These are phyloP conservation scores for Eunapius fragilis DNA, from an alignment of 37 sponge, comb jelly and placozoan genomes.

Conservation along the genomic window DNA sequence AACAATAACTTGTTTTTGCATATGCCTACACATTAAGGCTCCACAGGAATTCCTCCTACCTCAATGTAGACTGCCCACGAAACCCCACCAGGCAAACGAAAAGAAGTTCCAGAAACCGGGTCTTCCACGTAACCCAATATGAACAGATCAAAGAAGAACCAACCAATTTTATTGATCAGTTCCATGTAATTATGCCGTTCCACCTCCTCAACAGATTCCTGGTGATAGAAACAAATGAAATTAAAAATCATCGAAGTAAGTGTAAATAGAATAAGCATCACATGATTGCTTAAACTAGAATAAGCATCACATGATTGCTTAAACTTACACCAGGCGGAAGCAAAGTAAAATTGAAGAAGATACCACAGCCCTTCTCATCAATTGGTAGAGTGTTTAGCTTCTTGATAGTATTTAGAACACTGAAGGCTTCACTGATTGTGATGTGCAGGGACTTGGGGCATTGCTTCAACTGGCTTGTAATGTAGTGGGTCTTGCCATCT, in stretches of 20 bases:
- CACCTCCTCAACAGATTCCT: constrained; percentile 55
- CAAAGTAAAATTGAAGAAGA: constrained; percentile 93
- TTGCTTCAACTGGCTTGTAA: constrained; percentile 58
- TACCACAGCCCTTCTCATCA: constrained; percentile 32
- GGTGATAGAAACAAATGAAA: no score
- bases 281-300: background rate
- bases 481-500: constrained; percentile 94
- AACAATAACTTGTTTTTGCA: background rate
- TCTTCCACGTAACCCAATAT: constrained; percentile 88
- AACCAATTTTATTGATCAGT: constrained; percentile 79
- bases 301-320: background rate
- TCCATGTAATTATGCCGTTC: constrained; percentile 44
- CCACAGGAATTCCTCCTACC: constrained; percentile 23
- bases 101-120: constrained; percentile 64
- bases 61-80: constrained; percentile 83
- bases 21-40: background rate
- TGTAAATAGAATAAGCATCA: no score
- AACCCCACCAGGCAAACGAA: constrained; percentile 67
- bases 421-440: constrained; percentile 88
- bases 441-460: constrained; percentile 39
- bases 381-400: constrained; percentile 62
- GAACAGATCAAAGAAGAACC: constrained; percentile 91
- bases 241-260: background rate
- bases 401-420: constrained; percentile 64
- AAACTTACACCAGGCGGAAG: constrained; percentile 72